Conservation (phyloP, 2,888 invertebrate species). For the Villa cingulata region DNA sequence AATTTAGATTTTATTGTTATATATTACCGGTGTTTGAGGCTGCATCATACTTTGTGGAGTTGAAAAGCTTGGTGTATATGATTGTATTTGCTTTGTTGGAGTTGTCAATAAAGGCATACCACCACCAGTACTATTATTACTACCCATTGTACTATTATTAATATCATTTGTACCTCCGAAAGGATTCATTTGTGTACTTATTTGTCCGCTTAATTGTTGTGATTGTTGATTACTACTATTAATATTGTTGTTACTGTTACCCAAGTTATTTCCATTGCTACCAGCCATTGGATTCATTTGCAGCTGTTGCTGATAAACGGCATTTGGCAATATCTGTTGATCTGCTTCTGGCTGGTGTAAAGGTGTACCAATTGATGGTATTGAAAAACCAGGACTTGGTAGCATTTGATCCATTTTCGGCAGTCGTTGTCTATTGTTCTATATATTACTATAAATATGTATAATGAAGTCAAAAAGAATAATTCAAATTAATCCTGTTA, state of each 20-base stretch:
- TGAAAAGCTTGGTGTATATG: slow-evolving; percentile 60
- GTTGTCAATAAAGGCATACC: slow-evolving; percentile 48
- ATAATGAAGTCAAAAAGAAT: no score
- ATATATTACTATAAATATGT: no score
- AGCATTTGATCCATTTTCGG: slow-evolving; percentile 90
- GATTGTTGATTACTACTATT: not conserved
- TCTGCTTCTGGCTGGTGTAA: slow-evolving; percentile 83
- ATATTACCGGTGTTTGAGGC: slow-evolving; percentile 71
- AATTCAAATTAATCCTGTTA: no score
- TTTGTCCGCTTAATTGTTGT: not conserved
- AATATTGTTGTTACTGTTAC: not conserved
- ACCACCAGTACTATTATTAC: slow-evolving; percentile 35
- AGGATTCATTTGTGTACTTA: not conserved
- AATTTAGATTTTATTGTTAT: not conserved
- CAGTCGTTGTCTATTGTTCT: no score
- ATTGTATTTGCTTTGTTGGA: slow-evolving; percentile 59
- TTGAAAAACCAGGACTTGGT: slow-evolving; percentile 75
- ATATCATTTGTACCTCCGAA: not conserved
- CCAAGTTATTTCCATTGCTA: slow-evolving; percentile 9
- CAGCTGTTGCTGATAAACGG: slow-evolving; percentile 60
- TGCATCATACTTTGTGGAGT: slow-evolving; percentile 79
- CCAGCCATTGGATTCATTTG: slow-evolving; percentile 29
- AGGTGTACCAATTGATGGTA: slow-evolving; percentile 82
- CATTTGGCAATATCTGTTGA: slow-evolving; percentile 76
- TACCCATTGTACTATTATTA: not conserved